phyloP scores from a whole-genome alignment of 2,888 invertebrate species.

The Drymonia ruficornis region DNA sequence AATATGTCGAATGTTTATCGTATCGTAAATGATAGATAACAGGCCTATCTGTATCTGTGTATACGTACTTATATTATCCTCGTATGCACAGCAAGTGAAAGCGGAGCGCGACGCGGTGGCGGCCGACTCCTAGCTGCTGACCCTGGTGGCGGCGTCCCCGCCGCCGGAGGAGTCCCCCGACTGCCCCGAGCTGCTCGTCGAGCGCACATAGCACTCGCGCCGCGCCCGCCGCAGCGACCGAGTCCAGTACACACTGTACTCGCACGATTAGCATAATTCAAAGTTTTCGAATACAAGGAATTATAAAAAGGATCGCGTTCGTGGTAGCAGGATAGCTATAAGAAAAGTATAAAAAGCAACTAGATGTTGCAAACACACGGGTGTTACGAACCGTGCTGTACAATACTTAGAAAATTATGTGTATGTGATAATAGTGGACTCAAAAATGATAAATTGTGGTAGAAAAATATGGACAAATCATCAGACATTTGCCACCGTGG shows the following conservation, averaged over 20 bases:
- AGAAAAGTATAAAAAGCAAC: too few species aligned
- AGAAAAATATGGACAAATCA: neutral
- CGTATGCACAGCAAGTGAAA: conserved; percentile 86
- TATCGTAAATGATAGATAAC: neutral
- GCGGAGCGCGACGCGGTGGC: conserved; percentile 88
- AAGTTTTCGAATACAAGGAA: neutral
- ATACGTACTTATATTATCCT: neutral
- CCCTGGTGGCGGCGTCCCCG: conserved; percentile 54
- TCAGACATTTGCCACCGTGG: neutral
- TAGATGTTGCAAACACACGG: neutral
- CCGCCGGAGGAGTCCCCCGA: conserved; percentile 29
- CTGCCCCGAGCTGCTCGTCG: conserved; percentile 32
- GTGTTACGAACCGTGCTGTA: neutral
- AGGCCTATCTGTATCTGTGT: neutral
- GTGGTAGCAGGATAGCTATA: too few species aligned
- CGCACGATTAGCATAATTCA: conserved; percentile 4
- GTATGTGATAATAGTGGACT: neutral
- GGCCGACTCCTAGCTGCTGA: conserved; percentile 76
- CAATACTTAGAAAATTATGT: neutral
- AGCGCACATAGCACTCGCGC: conserved; percentile 21
- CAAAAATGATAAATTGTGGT: neutral
- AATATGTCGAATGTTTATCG: neutral
- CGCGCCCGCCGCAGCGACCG: conserved; percentile 4
- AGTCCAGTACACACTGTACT: conserved; percentile 4
- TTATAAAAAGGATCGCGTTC: neutral